Conservation (phyloP, 2,797 vertebrate genomes). For the Pterois miles region DNA sequence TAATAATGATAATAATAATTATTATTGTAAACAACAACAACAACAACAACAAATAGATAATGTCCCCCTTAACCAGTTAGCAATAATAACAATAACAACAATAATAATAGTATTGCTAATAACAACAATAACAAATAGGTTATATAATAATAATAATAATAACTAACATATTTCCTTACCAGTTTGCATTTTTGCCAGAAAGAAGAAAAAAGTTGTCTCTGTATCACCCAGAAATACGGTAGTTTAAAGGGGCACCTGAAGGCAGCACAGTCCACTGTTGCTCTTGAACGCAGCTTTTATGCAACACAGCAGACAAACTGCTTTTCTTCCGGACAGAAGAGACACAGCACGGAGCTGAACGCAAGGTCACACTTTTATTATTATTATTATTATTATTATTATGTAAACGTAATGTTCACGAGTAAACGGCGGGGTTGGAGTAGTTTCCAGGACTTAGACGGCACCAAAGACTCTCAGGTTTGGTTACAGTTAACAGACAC, state of each 20-base stretch:
- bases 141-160: too few species aligned
- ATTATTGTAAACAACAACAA: too few species aligned
- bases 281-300: constrained; percentile 47
- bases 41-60: too few species aligned
- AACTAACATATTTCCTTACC: neutral
- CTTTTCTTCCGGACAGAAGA: accelerated
- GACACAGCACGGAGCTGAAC: accelerated
- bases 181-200: neutral
- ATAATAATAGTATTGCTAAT: neutral
- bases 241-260: neutral
- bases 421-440: accelerated
- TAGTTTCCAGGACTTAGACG: neutral
- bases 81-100: too few species aligned
- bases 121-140: neutral
- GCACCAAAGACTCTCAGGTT: too few species aligned
- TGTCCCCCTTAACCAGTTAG: too few species aligned
- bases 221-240: accelerated
- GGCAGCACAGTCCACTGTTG: neutral
- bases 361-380: neutral
- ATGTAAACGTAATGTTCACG: neutral
- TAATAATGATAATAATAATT: too few species aligned
- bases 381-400: neutral
- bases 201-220: neutral
- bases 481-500: too few species aligned
- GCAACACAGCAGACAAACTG: neutral